Evolutionary conservation across 2,888 invertebrate species (phyloP).

Genomic region (Thalpophila matura): DNA sequence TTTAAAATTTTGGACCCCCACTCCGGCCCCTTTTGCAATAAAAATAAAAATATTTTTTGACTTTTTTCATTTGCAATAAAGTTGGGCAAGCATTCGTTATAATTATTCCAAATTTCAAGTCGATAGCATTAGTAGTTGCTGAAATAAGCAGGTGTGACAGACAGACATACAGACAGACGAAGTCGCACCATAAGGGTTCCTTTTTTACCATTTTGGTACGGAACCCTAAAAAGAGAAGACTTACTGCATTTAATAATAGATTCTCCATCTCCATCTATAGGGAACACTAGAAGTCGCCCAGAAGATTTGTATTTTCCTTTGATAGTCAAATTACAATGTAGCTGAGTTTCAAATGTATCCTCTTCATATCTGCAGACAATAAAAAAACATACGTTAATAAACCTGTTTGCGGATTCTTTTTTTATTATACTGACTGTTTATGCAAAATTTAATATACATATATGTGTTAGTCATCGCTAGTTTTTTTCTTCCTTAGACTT

Average conservation of each 20-base stretch:
- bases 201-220: too few species aligned
- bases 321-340: slow-evolving; percentile 77
- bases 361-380: slow-evolving; percentile 65
- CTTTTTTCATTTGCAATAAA: too few species aligned
- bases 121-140: too few species aligned
- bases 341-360: slow-evolving; percentile 68
- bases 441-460: not conserved
- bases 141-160: too few species aligned
- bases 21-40: too few species aligned
- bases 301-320: slow-evolving; percentile 77
- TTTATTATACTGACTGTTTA: slow-evolving; percentile 1
- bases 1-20: too few species aligned
- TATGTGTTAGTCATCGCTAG: not conserved
- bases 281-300: slow-evolving; percentile 75
- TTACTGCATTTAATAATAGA: slow-evolving; percentile 76
- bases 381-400: slow-evolving; percentile 11
- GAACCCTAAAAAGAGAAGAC: slow-evolving; percentile 54
- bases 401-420: slow-evolving; percentile 1
- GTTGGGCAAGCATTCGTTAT: too few species aligned
- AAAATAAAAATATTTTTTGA: too few species aligned
- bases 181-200: too few species aligned
- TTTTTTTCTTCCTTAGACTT: not conserved
- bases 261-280: slow-evolving; percentile 77
- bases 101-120: too few species aligned
- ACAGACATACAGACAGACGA: too few species aligned